Conservation (phyloP, 1,140 invertebrate species). For the Rhizoglyphus robini region DNA sequence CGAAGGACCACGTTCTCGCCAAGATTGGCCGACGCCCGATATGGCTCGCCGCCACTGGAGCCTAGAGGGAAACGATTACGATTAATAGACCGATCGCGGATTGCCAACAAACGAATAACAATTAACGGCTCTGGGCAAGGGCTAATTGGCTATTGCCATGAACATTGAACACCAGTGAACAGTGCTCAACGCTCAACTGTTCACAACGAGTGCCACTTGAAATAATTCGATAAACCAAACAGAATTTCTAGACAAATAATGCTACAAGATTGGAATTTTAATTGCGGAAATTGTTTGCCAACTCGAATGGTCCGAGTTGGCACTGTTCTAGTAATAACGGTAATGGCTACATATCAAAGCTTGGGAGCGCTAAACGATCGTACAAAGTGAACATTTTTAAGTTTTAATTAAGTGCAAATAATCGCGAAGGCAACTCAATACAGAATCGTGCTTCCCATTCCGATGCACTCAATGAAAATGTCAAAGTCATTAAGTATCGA, state of each 20-base stretch:
- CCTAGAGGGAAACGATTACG: neutral
- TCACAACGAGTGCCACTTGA: neutral
- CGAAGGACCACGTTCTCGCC: conserved; percentile 90
- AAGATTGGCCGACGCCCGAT: conserved; percentile 84
- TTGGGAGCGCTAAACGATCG: no score
- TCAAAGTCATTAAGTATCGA: no score
- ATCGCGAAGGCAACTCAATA: neutral
- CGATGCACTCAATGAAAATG: no score
- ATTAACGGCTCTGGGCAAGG: neutral
- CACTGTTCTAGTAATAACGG: no score
- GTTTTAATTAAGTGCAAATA: conserved; percentile 15
- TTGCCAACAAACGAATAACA: neutral
- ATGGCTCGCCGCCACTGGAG: conserved; percentile 36
- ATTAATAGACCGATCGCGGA: neutral
- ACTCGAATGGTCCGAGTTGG: no score
- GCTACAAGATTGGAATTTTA: conserved; percentile 13
- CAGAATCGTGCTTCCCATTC: conserved; percentile 4
- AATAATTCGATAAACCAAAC: neutral
- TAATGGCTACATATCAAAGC: no score
- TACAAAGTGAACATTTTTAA: conserved; percentile 12
- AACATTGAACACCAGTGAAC: no score
- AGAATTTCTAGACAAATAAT: neutral
- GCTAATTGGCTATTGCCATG: neutral
- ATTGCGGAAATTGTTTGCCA: neutral
- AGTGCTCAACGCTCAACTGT: no score